phyloP scores from a whole-genome alignment of 2,797 vertebrate genomes.

The Crenichthys baileyi region DNA sequence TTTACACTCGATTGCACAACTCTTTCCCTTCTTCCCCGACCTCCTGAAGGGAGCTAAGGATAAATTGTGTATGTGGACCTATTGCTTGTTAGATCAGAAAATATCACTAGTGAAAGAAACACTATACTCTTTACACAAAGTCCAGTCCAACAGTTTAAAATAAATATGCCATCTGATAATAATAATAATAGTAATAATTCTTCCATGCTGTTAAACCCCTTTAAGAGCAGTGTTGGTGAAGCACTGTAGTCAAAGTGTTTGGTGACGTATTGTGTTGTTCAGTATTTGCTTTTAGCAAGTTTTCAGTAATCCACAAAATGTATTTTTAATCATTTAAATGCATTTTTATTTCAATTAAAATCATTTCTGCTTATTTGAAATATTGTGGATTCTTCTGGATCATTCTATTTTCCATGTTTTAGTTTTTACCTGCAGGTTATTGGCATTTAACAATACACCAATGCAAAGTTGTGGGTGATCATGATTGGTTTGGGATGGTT shows the following conservation, averaged over 20 bases:
- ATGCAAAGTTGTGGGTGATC: not conserved
- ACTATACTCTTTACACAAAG: not conserved
- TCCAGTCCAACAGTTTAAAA: not conserved
- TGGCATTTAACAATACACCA: not conserved
- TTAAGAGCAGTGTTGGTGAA: not conserved
- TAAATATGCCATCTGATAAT: slow-evolving; percentile 2
- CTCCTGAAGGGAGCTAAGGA: slow-evolving; percentile 35
- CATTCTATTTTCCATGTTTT: not conserved
- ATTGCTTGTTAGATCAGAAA: slow-evolving; percentile 27
- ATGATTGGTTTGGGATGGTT: not conserved
- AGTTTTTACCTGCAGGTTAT: not conserved
- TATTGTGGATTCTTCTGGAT: not conserved
- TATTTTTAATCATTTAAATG: not conserved
- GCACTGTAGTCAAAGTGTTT: not conserved
- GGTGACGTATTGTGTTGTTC: not conserved
- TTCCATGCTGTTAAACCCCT: not conserved
- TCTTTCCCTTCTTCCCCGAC: slow-evolving; percentile 40
- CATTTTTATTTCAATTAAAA: not conserved
- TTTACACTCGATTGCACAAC: slow-evolving; percentile 62
- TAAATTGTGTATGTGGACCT: slow-evolving; percentile 42
- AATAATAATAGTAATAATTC: slow-evolving; percentile 10
- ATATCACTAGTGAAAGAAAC: slow-evolving; percentile 23
- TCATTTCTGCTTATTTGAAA: not conserved
- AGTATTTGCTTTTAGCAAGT: not conserved
- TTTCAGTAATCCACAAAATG: not conserved